Percentiles rank a stretch among this genome's conserved stretches.
These are phyloP conservation scores for Zhuqinia jingwanae DNA, from an alignment of 2,888 invertebrate genomes.

Conservation along the genomic window DNA sequence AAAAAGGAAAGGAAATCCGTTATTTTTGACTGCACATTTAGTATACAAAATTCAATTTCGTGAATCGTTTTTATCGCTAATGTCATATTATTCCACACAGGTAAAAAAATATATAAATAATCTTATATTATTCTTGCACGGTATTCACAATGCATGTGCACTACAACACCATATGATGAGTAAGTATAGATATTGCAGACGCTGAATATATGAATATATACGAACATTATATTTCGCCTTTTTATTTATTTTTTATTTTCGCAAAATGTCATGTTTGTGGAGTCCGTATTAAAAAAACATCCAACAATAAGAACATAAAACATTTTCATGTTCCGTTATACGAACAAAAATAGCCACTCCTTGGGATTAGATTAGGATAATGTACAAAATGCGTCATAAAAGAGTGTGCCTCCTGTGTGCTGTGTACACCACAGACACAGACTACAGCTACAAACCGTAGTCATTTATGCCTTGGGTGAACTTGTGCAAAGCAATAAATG, in stretches of 20 bases:
- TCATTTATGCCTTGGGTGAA: neutral
- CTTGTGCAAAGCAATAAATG: neutral
- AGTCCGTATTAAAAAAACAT: too few relatives aligned
- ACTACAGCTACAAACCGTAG: neutral
- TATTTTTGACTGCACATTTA: conserved; percentile 33
- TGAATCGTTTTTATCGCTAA: neutral
- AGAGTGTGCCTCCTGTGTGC: too few relatives aligned
- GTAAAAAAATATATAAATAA: neutral
- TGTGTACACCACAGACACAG: too few relatives aligned
- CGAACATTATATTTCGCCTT: too few relatives aligned
- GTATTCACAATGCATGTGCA: too few relatives aligned
- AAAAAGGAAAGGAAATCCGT: conserved; percentile 58
- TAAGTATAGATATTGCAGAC: too few relatives aligned
- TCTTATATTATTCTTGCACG: neutral
- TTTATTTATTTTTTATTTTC: too few relatives aligned
- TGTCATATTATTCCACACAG: neutral
- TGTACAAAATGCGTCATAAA: neutral
- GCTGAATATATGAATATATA: too few relatives aligned
- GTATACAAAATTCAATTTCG: conserved; percentile 37
- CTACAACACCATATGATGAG: too few relatives aligned
- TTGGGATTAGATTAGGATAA: neutral
- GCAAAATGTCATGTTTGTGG: too few relatives aligned
- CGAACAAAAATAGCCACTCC: conserved; percentile 11
- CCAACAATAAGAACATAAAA: too few relatives aligned
- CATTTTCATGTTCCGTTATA: neutral